Percentiles rank a stretch among this genome's conserved stretches.
These are phyloP conservation scores for Pomacea canaliculata DNA, from an alignment of 2,888 invertebrate species.

Conservation along the genomic window DNA sequence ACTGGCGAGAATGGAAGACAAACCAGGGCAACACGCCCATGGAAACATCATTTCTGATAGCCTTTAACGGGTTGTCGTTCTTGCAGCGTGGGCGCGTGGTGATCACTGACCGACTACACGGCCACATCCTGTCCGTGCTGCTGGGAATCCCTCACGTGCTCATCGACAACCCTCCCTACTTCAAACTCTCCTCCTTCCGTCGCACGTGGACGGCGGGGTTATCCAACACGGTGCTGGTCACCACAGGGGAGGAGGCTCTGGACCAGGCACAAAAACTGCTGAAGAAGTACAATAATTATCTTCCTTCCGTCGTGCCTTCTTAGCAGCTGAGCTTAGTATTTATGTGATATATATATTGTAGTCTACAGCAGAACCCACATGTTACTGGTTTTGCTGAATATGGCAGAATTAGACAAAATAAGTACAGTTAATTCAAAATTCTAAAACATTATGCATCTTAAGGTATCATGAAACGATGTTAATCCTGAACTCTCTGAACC, in stretches of 20 bases:
- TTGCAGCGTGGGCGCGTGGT: constrained; percentile 36
- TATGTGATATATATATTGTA: too few species aligned
- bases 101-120: constrained; percentile 37
- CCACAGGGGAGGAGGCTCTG: constrained; percentile 4
- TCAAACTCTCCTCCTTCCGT: constrained; percentile 25
- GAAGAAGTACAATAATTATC: neutral
- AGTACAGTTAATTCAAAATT: too few species aligned
- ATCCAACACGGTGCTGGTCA: constrained; percentile 7
- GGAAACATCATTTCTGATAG: constrained; percentile 33
- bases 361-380: too few species aligned
- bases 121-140: constrained; percentile 37
- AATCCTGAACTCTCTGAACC: too few species aligned
- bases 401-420: too few species aligned
- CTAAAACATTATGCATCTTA: too few species aligned
- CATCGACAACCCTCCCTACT: constrained; percentile 29
- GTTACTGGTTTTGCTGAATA: too few species aligned
- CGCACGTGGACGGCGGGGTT: constrained; percentile 23
- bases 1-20: constrained; percentile 34
- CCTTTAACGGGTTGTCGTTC: constrained; percentile 33
- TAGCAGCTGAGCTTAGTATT: too few species aligned
- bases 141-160: constrained; percentile 40
- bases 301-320: neutral
- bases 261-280: constrained; percentile 9
- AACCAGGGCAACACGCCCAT: constrained; percentile 19
- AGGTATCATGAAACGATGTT: too few species aligned